These are phyloP conservation scores for Drosophila tsacasi DNA, from an alignment of 1,140 invertebrate species.

Conservation along the genomic window DNA sequence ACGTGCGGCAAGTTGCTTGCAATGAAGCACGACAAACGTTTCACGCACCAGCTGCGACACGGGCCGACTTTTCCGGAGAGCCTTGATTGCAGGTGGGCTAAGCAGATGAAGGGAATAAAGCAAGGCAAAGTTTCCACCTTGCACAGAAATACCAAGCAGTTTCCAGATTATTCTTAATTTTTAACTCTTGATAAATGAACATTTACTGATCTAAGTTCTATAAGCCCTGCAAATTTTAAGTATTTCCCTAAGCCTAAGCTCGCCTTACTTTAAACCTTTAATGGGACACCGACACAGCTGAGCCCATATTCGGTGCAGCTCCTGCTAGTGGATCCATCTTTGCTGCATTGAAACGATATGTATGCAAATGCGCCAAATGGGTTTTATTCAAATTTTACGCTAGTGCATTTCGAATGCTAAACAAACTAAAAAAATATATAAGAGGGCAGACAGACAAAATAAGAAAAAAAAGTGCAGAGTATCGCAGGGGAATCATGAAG, in stretches of 20 bases:
- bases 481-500: constrained; percentile 28
- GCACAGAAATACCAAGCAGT: neutral
- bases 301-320: neutral
- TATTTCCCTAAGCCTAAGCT: neutral
- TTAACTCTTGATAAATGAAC: neutral
- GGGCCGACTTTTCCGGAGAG: neutral
- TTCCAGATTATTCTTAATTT: neutral
- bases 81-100: constrained; percentile 6
- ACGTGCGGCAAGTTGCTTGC: constrained; percentile 70
- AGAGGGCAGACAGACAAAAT: constrained; percentile 15
- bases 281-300: neutral
- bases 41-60: constrained; percentile 50
- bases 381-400: constrained; percentile 76
- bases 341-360: constrained; percentile 50
- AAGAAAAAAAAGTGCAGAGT: constrained; percentile 12
- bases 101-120: neutral
- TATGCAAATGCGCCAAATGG: constrained; percentile 78
- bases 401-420: constrained; percentile 71
- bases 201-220: neutral
- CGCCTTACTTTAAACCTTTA: constrained; percentile 1
- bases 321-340: constrained; percentile 19
- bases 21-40: constrained; percentile 64
- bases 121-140: neutral
- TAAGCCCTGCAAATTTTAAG: too few species aligned
- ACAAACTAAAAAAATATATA: constrained; percentile 33